Base-by-base conservation (phyloP, 1,140 invertebrate species). In the Drosophila mojavensis region DNA sequence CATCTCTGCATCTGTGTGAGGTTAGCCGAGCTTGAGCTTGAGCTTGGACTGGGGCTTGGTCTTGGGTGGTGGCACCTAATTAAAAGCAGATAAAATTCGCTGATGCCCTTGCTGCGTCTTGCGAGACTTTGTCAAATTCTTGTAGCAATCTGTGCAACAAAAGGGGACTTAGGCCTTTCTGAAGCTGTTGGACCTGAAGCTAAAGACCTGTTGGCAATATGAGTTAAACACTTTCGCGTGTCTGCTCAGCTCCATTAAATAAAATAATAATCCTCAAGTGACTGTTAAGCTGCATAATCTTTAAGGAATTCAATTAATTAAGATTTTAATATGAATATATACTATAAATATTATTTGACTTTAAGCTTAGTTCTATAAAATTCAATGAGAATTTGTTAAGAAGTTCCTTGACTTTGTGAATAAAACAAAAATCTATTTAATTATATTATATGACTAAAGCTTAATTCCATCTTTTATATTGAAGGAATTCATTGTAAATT, bases 41-140 rank as follows among this genome's bases (percentile, higher is more conserved):
- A 28, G 47, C 39, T 11, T 60, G 36, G 33, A 9, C 33, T 33
- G 5, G 3, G 28, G 47, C 45, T 58, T 66, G 50, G 28, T 43
- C 45, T 58, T 66, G 50, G 61, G 17, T 36, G 48, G 73, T 74
- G 72, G 47, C 77, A 80, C 43, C 77, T 83, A 65, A 78, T 78
- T 80, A 84, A 69, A 67, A 33, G 62, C 62, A 41, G 50, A 61
- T 45, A 43, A 20, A 65, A 26, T 50, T 9, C 43, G 28, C 17
- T 41, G 59, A 73, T 43, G 13, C 36, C 26, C 30, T 43, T 63
- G 43, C n/a, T 36, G 24, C 11, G 17, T n/a, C 43, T 66, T 39
- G 36, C 36, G 36, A 51, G 39, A 43, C 26, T 48, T 43, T 75
- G 66, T 47, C 30, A 55, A 54, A 47, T 6, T 7, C 5, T 47